Evolutionary conservation across 1,140 invertebrate species (phyloP).

Genomic region (Drosophila ficusphila): DNA sequence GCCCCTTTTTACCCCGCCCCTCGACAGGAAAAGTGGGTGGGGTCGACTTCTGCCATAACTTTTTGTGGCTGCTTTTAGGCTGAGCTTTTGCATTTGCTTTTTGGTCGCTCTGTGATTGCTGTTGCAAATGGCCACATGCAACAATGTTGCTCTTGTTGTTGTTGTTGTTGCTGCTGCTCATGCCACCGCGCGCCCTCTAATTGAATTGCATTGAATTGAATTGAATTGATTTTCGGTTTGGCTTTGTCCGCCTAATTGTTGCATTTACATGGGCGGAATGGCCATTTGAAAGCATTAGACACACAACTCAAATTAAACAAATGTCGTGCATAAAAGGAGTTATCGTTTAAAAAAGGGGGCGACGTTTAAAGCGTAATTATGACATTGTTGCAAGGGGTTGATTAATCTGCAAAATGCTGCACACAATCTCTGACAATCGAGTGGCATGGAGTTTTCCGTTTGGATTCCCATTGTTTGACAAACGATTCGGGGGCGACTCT

Average conservation of each 20-base stretch:
- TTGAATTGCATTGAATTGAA: conserved; percentile 68
- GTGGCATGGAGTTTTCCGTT: conserved; percentile 27
- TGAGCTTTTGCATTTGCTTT: conserved; percentile 45
- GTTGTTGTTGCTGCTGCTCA: conserved; percentile 15
- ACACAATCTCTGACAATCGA: conserved; percentile 54
- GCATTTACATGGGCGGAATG: conserved; percentile 9
- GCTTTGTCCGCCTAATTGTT: conserved; percentile 50
- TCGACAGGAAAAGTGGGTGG: conserved; percentile 9
- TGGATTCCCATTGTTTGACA: conserved; percentile 9
- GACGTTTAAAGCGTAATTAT: conserved; percentile 72
- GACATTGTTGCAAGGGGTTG: conserved; percentile 65
- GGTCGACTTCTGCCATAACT: conserved; percentile 29
- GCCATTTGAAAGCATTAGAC: conserved; percentile 21
- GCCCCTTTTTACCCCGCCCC: not conserved
- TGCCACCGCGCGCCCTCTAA: conserved; percentile 41
- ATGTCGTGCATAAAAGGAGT: conserved; percentile 3
- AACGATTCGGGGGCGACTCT: not conserved
- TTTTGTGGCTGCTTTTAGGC: conserved; percentile 60
- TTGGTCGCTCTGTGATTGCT: conserved; percentile 35
- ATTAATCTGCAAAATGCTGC: conserved; percentile 68
- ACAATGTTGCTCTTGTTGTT: conserved; percentile 45
- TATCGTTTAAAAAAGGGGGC: not conserved
- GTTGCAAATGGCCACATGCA: conserved; percentile 56
- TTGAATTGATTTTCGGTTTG: conserved; percentile 69
- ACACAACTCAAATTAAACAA: conserved; percentile 23